Evolutionary conservation across 2,113 vertebrate species (phyloP), one percentile per base, ranked within the genome.

Genomic region (Planiliza haematocheilus): DNA sequence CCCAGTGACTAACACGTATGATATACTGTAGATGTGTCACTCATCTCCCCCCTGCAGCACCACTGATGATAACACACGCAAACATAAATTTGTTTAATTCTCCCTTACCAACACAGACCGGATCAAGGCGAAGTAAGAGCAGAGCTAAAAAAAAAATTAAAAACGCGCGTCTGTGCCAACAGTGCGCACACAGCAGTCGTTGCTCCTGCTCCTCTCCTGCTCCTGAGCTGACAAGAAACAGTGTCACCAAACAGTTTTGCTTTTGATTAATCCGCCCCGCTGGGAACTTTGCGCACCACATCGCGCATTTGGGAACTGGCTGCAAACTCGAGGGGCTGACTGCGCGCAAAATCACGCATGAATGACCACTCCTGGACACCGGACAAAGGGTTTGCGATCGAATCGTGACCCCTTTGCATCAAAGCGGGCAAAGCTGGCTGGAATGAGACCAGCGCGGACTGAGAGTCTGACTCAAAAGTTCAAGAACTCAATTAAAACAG

Each of bases 291-390:
- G 34, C 18, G 18, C 60, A 4, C 48, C 42, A 12, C n/a, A 56
- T 46, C 1, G 14, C 12, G 71, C 36, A 13, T 34, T 8, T 30
- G 46, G 3, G 14, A 16, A 14, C 17, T 7, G n/a, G 17, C 56
- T 1, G 18, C 17, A 43, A 30, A 50, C 20, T 34, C 13, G 11
- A 46, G 49, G 52, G 17, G 46, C 45, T 52, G 43, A 38, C 38
- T 10, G 55, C 4, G 49, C 73, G 51, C 9, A 46, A 60, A 18
- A 21, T 4, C 24, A 58, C 52, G 72, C 79, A 50, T 43, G 69
- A 39, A 17, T 72, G 79, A 66, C 0, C 65, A 2, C 43, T 55
- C 12, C 34, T n/a, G 61, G 74, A 82, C 80, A 82, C 24, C 5
- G 24, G 24, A 30, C 24, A 82, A 77, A 53, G 70, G 12, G 10